phyloP scores from a whole-genome alignment of 2,113 vertebrate genomes.

The Tyrannus savana region DNA sequence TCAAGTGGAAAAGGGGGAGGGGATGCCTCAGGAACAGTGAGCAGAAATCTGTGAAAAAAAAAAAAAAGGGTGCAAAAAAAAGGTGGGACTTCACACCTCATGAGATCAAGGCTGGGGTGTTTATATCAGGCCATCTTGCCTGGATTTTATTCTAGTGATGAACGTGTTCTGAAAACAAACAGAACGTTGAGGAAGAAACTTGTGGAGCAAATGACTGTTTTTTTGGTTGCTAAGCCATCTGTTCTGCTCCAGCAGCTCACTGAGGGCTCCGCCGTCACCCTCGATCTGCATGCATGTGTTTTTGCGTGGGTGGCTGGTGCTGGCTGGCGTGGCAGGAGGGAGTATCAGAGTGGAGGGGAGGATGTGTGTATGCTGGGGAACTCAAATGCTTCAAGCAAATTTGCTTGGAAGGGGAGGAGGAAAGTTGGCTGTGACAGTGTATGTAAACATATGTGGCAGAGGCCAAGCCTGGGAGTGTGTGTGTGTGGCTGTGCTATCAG shows the following conservation, averaged over 20 bases:
- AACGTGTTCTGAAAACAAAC: conserved; percentile 70
- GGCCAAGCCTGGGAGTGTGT: neutral
- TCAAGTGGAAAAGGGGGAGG: neutral
- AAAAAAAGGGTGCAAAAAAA: neutral
- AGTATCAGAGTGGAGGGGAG: neutral
- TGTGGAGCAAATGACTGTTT: conserved; percentile 57
- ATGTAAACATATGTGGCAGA: neutral
- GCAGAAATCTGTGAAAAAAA: neutral
- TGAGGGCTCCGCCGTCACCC: neutral
- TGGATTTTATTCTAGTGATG: conserved; percentile 31
- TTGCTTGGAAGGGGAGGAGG: neutral
- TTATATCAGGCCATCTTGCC: conserved; percentile 32
- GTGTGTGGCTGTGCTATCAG: neutral
- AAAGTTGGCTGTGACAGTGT: neutral
- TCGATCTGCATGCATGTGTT: neutral
- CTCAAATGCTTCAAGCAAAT: neutral
- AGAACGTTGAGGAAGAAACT: conserved; percentile 56
- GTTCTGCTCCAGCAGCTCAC: conserved; percentile 55
- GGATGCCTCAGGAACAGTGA: neutral
- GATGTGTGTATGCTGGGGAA: neutral
- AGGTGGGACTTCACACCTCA: conserved; percentile 38
- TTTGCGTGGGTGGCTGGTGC: conserved; percentile 30
- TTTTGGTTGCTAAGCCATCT: conserved; percentile 71
- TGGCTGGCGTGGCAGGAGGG: conserved; percentile 27
- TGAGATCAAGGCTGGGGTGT: conserved; percentile 24